These are phyloP conservation scores for Tetanocera ferruginea DNA, from an alignment of 2,888 invertebrate genomes.

Conservation along the genomic window DNA sequence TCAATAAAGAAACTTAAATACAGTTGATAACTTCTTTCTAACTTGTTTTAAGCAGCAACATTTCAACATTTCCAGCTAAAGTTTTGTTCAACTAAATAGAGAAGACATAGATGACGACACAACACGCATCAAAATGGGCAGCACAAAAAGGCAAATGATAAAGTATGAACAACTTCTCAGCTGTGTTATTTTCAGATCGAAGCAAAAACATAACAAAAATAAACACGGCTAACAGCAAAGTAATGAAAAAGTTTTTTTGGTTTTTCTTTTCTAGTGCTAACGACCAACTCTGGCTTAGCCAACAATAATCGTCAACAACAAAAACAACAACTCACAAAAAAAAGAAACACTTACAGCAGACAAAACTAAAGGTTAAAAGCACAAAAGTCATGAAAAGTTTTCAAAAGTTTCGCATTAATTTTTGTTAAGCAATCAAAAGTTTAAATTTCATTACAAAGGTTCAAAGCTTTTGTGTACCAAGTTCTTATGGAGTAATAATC, in stretches of 20 bases:
- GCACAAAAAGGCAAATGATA: not conserved
- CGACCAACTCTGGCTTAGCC: no score
- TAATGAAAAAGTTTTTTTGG: no score
- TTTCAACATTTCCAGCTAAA: not conserved
- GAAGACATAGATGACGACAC: not conserved
- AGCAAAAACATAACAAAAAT: not conserved
- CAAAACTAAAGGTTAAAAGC: constrained; percentile 31
- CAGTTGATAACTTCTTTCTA: constrained; percentile 2
- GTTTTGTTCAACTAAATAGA: not conserved
- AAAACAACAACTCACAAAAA: not conserved
- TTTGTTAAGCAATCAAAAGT: constrained; percentile 41
- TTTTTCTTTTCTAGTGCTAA: no score
- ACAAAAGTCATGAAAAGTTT: constrained; percentile 22
- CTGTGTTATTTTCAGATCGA: not conserved
- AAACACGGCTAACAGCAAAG: no score
- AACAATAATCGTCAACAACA: no score
- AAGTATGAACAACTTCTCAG: not conserved
- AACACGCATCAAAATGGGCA: not conserved
- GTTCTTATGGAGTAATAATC: not conserved
- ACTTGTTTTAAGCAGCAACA: not conserved
- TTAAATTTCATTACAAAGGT: constrained; percentile 37
- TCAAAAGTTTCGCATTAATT: constrained; percentile 30
- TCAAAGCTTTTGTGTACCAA: not conserved
- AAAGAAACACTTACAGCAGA: not conserved
- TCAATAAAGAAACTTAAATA: not conserved